Evolutionary conservation across 2,113 vertebrate species (phyloP).

Genomic region (Cisticola juncidis): DNA sequence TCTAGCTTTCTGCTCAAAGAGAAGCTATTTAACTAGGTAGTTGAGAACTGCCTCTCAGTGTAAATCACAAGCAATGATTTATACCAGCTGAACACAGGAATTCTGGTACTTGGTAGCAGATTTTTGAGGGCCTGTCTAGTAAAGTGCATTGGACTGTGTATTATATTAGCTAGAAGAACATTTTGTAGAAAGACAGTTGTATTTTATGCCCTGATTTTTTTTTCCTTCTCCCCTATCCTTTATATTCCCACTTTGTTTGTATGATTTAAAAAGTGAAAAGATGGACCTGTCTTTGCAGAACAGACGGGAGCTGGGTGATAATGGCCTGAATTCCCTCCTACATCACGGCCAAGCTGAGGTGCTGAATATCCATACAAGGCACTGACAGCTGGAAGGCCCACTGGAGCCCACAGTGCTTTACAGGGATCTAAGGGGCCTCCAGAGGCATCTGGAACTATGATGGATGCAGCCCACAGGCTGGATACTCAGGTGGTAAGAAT

Average conservation of each 20-base stretch:
- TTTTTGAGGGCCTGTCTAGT: neutral
- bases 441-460: neutral
- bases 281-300: neutral
- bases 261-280: neutral
- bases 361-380: neutral
- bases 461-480: neutral
- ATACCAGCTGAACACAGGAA: neutral
- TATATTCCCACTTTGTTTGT: neutral
- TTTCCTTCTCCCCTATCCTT: neutral
- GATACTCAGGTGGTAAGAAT: neutral
- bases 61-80: slow-evolving; percentile 47
- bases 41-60: neutral
- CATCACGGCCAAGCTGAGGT: neutral
- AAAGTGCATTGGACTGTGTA: slow-evolving; percentile 7
- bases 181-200: neutral
- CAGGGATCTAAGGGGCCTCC: neutral
- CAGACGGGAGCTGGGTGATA: neutral
- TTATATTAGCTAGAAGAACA: neutral
- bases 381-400: neutral
- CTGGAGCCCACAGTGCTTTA: neutral
- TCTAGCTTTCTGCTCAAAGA: neutral
- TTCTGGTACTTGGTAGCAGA: neutral
- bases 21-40: slow-evolving; percentile 19
- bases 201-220: neutral
- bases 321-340: neutral